A percentile compares a stretch with the other conserved stretches of the same genome.
Evolutionary conservation across 2,113 vertebrate species (phyloP).

Genomic region (Pseudonaja textilis): DNA sequence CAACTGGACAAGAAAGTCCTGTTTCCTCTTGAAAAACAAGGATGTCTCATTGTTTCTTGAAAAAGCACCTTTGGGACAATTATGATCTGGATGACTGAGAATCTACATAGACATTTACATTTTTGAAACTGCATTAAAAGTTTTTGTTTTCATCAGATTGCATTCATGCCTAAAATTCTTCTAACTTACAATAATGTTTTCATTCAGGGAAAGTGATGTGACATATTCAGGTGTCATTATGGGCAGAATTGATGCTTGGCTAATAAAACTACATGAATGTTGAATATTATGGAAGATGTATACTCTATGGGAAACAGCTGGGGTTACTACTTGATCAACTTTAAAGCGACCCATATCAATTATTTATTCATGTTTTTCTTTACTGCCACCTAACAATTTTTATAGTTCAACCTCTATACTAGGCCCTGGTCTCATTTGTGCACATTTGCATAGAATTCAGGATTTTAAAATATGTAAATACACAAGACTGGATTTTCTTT

Average conservation of each 20-base stretch:
- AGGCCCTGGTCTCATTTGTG: slow-evolving; percentile 6
- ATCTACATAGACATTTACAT: too few relatives aligned
- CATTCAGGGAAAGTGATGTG: not conserved
- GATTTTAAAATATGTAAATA: slow-evolving; percentile 28
- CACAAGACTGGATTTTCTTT: not conserved
- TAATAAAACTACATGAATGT: slow-evolving; percentile 9
- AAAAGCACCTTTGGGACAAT: too few relatives aligned
- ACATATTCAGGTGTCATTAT: not conserved
- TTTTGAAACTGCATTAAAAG: not conserved
- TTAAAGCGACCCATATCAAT: slow-evolving; percentile 28
- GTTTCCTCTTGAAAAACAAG: too few relatives aligned
- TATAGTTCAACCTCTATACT: slow-evolving; percentile 3
- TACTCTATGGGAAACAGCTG: slow-evolving; percentile 10
- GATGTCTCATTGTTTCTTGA: too few relatives aligned
- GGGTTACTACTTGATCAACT: not conserved
- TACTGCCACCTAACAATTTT: slow-evolving; percentile 10
- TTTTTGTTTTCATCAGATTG: not conserved
- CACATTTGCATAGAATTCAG: slow-evolving; percentile 25
- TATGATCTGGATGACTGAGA: too few relatives aligned
- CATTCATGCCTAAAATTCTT: not conserved
- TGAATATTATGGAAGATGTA: not conserved
- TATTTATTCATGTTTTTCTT: slow-evolving; percentile 29
- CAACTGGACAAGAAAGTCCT: too few relatives aligned
- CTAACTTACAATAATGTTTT: not conserved
- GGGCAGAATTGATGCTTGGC: not conserved